A percentile compares a stretch with the other conserved stretches of the same genome.
These are phyloP conservation scores for Athalia cordata DNA, from an alignment of 2,888 invertebrate genomes.

Conservation along the genomic window DNA sequence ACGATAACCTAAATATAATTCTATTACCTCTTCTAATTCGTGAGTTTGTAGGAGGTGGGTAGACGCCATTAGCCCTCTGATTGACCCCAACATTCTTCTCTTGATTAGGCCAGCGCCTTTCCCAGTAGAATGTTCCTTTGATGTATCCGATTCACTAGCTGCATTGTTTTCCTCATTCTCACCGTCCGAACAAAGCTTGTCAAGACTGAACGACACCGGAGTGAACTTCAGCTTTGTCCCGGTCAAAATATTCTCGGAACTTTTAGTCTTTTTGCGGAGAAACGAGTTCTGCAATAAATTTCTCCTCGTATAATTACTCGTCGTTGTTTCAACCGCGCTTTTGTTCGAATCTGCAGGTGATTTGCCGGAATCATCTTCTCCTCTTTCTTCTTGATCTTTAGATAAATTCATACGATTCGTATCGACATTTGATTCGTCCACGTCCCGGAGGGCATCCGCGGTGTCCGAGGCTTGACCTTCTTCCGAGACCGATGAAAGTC, in stretches of 20 bases:
- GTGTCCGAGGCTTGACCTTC: constrained; percentile 55
- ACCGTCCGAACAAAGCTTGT: constrained; percentile 60
- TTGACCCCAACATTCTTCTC: constrained; percentile 70
- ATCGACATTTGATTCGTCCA: background rate
- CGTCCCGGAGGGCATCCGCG: constrained; percentile 44
- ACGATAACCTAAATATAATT: constrained; percentile 7
- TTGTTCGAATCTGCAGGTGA: constrained; percentile 20
- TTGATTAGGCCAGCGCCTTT: constrained; percentile 61
- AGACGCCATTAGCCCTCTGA: constrained; percentile 70
- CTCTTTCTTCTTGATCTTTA: no score
- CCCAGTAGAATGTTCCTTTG: constrained; percentile 26
- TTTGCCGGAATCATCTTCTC: background rate
- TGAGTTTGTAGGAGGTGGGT: constrained; percentile 67
- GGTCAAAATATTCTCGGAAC: constrained; percentile 59
- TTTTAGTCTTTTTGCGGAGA: constrained; percentile 57
- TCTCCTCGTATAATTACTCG: no score
- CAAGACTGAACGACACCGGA: constrained; percentile 64
- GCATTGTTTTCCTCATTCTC: constrained; percentile 52
- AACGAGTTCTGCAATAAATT: constrained; percentile 1
- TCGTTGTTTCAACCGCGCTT: no score
- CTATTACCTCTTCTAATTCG: constrained; percentile 67
- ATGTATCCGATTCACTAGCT: constrained; percentile 32
- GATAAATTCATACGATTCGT: background rate
- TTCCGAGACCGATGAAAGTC: constrained; percentile 59
- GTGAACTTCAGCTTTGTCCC: constrained; percentile 53